A percentile compares a stretch with the other conserved stretches of the same genome.
These are phyloP conservation scores for Hiodon alosoides DNA, from an alignment of 2,113 vertebrate genomes.

Conservation along the genomic window DNA sequence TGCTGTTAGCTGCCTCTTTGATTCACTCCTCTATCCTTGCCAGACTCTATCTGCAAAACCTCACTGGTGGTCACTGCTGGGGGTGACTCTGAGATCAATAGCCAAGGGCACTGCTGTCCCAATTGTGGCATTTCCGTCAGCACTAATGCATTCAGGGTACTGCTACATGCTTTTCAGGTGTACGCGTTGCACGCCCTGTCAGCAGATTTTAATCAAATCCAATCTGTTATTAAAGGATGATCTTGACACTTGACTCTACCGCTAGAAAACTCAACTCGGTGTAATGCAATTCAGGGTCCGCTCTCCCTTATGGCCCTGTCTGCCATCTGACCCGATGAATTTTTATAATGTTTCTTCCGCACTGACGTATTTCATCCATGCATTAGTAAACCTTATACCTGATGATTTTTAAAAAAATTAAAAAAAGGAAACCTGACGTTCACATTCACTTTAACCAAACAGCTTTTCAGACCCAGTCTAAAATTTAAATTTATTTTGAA, in stretches of 20 bases:
- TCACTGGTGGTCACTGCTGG: slow-evolving; percentile 36
- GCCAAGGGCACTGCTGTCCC: slow-evolving; percentile 58
- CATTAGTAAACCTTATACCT: background rate
- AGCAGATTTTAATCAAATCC: slow-evolving; percentile 72
- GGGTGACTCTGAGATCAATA: slow-evolving; percentile 42
- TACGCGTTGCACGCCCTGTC: slow-evolving; percentile 49
- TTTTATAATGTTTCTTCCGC: background rate
- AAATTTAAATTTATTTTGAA: no score
- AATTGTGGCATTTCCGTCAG: slow-evolving; percentile 54
- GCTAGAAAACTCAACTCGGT: slow-evolving; percentile 52
- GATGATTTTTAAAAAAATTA: background rate
- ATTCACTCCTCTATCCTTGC: slow-evolving; percentile 31
- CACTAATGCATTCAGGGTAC: slow-evolving; percentile 67
- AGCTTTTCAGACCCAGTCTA: no score
- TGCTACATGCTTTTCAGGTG: slow-evolving; percentile 59
- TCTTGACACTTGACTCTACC: slow-evolving; percentile 68
- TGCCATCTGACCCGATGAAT: background rate
- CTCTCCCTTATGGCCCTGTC: background rate
- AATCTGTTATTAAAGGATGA: slow-evolving; percentile 69
- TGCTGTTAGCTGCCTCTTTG: slow-evolving; percentile 34
- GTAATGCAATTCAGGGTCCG: slow-evolving; percentile 43
- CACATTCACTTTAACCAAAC: no score
- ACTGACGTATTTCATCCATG: slow-evolving; percentile 2
- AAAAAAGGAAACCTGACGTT: no score
- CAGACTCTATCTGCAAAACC: slow-evolving; percentile 34